Evolutionary conservation across 2,113 vertebrate genomes (phyloP).

Genomic region (Blennius ocellaris): DNA sequence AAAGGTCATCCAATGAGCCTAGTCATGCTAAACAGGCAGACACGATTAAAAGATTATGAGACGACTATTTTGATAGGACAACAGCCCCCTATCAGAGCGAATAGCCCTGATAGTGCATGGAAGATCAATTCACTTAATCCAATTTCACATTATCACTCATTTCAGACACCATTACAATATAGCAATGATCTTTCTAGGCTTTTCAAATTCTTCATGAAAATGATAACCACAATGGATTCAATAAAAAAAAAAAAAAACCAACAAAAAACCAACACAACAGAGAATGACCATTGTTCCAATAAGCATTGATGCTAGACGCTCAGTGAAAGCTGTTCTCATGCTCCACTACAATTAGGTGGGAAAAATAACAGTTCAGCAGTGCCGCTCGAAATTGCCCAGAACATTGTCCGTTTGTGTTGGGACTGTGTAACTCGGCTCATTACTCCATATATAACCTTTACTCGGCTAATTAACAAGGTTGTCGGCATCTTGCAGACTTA

Average conservation of each 20-base stretch:
- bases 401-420: slow-evolving; percentile 55
- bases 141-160: slow-evolving; percentile 35
- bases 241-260: neutral
- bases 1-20: slow-evolving; percentile 62
- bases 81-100: slow-evolving; percentile 12
- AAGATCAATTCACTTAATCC: slow-evolving; percentile 26
- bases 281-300: neutral
- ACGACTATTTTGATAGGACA: slow-evolving; percentile 18
- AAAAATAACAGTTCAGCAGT: slow-evolving; percentile 53
- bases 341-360: slow-evolving; percentile 40
- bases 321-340: neutral
- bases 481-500: slow-evolving; percentile 52
- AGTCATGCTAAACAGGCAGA: slow-evolving; percentile 51
- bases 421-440: slow-evolving; percentile 47
- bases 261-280: neutral
- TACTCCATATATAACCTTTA: slow-evolving; percentile 73
- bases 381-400: slow-evolving; percentile 49
- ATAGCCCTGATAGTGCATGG: slow-evolving; percentile 3
- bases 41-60: slow-evolving; percentile 40
- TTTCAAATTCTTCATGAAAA: neutral
- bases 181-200: slow-evolving; percentile 6
- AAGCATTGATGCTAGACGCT: neutral
- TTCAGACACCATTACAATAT: neutral
- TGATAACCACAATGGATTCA: neutral
- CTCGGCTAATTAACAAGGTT: slow-evolving; percentile 73